These are phyloP conservation scores for Magallana gigas DNA, from an alignment of 1,140 invertebrate genomes.

Conservation along the genomic window DNA sequence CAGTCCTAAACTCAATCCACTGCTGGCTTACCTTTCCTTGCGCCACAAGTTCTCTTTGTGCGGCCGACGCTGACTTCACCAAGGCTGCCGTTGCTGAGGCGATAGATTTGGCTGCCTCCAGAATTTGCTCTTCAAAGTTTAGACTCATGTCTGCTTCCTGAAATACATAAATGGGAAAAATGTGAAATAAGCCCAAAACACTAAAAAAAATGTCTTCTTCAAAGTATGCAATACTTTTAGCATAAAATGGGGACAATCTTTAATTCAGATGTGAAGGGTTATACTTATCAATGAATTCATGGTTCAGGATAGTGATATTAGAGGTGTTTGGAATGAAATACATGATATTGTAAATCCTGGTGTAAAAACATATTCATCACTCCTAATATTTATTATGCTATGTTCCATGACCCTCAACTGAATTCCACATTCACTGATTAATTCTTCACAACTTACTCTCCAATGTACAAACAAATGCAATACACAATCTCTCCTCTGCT, in stretches of 20 bases:
- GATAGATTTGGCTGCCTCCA: slow-evolving; percentile 98
- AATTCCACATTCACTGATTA: not conserved
- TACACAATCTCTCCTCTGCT: not conserved
- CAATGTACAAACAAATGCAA: not conserved
- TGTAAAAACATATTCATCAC: too few relatives aligned
- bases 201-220: too few relatives aligned
- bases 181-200: too few relatives aligned
- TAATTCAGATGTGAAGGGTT: too few relatives aligned
- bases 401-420: too few relatives aligned
- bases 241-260: too few relatives aligned
- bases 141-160: slow-evolving; percentile 92
- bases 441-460: not conserved
- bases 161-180: not conserved
- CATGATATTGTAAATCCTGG: too few relatives aligned
- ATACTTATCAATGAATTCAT: too few relatives aligned
- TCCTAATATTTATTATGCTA: too few relatives aligned
- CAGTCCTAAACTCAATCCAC: not conserved
- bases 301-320: too few relatives aligned
- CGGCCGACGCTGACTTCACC: slow-evolving; percentile 96
- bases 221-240: too few relatives aligned
- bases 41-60: slow-evolving; percentile 95
- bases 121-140: slow-evolving; percentile 99
- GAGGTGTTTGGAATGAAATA: too few relatives aligned
- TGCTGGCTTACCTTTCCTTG: slow-evolving; percentile 82
- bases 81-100: slow-evolving; percentile 97